Conservation (phyloP, 2,113 vertebrate species). For the Suncus etruscus region DNA sequence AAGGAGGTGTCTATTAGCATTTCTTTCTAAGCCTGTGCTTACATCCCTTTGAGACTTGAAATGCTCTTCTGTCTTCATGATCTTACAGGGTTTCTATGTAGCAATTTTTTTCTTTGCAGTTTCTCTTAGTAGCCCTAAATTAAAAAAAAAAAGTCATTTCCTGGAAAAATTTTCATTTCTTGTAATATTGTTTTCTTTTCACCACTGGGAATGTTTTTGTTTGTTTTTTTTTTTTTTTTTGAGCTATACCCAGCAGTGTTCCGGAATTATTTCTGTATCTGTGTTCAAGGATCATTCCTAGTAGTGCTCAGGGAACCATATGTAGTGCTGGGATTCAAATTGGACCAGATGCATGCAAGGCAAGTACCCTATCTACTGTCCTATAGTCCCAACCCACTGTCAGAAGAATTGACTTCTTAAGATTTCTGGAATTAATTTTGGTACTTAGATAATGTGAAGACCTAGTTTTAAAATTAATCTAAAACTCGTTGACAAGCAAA, state of each 20-base stretch:
- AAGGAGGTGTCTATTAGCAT: background rate
- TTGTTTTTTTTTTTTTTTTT: too few relatives aligned
- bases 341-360: too few relatives aligned
- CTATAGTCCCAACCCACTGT: too few relatives aligned
- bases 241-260: too few relatives aligned
- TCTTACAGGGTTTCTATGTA: background rate
- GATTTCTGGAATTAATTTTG: conserved; percentile 52
- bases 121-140: background rate
- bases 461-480: conserved; percentile 18
- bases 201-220: conserved; percentile 25
- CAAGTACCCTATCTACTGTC: too few relatives aligned
- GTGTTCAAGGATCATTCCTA: too few relatives aligned
- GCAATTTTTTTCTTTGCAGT: background rate
- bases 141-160: background rate
- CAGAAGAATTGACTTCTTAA: conserved; percentile 40
- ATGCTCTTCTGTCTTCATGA: background rate
- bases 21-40: background rate
- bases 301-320: too few relatives aligned
- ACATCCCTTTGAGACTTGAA: background rate
- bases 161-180: conserved; percentile 40
- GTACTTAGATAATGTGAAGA: background rate
- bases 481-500: conserved; percentile 19
- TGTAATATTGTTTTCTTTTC: background rate
- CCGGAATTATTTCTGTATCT: too few relatives aligned
- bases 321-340: too few relatives aligned